Evolutionary conservation across 2,797 vertebrate species (phyloP).

Genomic region (Numenius phaeopus): DNA sequence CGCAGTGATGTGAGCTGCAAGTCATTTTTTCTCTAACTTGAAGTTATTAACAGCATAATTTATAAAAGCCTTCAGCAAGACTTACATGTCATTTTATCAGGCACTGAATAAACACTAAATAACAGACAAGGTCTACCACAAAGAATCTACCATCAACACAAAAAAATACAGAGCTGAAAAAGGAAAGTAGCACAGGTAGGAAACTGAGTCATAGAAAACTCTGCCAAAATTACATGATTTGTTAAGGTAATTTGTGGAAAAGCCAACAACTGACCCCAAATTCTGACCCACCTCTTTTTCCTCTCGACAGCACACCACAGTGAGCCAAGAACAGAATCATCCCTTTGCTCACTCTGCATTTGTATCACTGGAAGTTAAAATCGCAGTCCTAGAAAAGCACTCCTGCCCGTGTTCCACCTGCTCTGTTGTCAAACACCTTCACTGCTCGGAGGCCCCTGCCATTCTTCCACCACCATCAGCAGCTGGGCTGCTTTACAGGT

Average conservation of each 20-base stretch:
- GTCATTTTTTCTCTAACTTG: not conserved
- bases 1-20: not conserved
- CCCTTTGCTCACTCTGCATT: not conserved
- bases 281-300: not conserved
- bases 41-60: conserved; percentile 26
- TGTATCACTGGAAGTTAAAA: not conserved
- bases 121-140: not conserved
- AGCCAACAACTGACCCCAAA: not conserved
- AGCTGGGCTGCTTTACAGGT: not conserved
- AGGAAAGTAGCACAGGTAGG: not conserved
- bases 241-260: not conserved
- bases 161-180: not conserved
- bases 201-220: not conserved
- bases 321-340: not conserved
- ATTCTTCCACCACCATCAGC: not conserved
- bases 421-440: not conserved
- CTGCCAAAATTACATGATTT: not conserved
- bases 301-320: not conserved
- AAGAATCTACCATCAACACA: not conserved
- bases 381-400: not conserved
- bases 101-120: conserved; percentile 18
- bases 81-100: not conserved
- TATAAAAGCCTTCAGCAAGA: conserved; percentile 29
- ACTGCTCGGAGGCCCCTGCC: not conserved
- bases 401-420: not conserved